Conservation (phyloP, 2,888 invertebrate genomes). For the Electrophaes corylata region DNA sequence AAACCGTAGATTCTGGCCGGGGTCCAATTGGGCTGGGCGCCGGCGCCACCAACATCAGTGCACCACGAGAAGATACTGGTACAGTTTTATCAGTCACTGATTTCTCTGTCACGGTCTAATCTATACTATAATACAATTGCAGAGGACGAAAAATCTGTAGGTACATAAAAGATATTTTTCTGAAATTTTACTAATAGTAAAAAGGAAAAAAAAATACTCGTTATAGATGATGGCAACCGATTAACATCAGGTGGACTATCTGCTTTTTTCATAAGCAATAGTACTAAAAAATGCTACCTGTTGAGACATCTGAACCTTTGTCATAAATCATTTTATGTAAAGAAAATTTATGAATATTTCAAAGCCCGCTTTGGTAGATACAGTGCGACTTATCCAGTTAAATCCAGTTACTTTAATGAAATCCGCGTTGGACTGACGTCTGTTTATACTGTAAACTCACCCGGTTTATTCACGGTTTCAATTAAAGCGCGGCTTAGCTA, state of each 20-base stretch:
- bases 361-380: constrained; percentile 31
- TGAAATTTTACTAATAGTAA: too few relatives aligned
- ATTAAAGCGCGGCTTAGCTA: constrained; percentile 73
- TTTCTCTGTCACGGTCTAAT: constrained; percentile 40
- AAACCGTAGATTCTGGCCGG: constrained; percentile 71
- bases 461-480: constrained; percentile 69
- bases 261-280: too few relatives aligned
- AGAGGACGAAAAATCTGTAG: too few relatives aligned
- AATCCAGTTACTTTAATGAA: constrained; percentile 43
- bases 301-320: constrained; percentile 14
- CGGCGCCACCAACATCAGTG: constrained; percentile 63
- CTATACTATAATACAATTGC: too few relatives aligned
- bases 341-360: constrained; percentile 37
- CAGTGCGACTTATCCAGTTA: constrained; percentile 43
- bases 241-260: too few relatives aligned
- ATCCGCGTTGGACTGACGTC: constrained; percentile 44
- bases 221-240: too few relatives aligned
- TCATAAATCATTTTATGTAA: constrained; percentile 21
- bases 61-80: constrained; percentile 58
- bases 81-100: constrained; percentile 59
- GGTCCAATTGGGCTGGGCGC: constrained; percentile 74
- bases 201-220: too few relatives aligned
- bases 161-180: too few relatives aligned
- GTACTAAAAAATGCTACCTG: constrained; percentile 15
- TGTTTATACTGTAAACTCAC: constrained; percentile 56